Conservation (phyloP, 2,113 vertebrate species). For the Anhinga anhinga region DNA sequence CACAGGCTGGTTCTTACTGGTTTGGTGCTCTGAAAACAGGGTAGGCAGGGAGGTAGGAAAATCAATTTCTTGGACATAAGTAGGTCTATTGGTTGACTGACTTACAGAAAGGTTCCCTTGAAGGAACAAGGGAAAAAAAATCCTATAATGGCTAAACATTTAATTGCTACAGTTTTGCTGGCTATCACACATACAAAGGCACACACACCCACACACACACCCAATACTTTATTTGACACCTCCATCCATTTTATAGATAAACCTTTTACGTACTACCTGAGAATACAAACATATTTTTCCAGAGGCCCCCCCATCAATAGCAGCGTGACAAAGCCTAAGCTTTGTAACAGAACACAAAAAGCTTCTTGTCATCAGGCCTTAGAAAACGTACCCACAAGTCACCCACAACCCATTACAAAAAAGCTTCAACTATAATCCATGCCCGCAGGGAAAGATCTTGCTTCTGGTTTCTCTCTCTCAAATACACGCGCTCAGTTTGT, state of each 20-base stretch:
- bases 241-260: neutral
- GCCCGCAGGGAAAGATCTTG: neutral
- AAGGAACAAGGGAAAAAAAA: neutral
- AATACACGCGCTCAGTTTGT: accelerated
- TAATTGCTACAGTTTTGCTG: neutral
- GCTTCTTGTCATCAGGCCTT: neutral
- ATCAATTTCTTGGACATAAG: neutral
- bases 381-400: neutral
- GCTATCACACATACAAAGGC: neutral
- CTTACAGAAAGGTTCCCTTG: neutral
- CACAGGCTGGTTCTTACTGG: neutral
- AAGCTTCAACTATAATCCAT: neutral
- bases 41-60: neutral
- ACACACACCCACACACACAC: neutral
- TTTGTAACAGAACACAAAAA: neutral
- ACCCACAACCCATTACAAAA: neutral
- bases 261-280: neutral
- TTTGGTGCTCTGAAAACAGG: neutral
- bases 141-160: neutral
- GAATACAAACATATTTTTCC: neutral
- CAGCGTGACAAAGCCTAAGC: neutral
- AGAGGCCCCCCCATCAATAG: neutral
- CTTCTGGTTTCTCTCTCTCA: neutral
- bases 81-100: neutral
- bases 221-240: neutral